A percentile compares a stretch with the other conserved stretches of the same genome.
These are phyloP conservation scores for Tragelaphus oryx DNA, from an alignment of 2,797 vertebrate genomes.

Conservation along the genomic window DNA sequence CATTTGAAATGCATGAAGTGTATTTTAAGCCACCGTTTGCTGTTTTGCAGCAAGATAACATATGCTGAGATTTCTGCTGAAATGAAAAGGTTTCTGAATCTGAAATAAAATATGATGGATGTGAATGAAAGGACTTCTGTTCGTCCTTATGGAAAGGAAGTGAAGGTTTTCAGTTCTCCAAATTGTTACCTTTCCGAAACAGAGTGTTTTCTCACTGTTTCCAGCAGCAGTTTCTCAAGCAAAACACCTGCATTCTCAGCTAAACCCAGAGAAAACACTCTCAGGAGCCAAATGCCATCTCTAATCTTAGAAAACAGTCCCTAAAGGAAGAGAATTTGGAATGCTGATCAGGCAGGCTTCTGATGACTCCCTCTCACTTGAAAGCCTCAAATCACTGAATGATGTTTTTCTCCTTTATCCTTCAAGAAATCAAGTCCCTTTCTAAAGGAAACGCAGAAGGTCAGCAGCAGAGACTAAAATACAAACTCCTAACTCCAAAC, in stretches of 20 bases:
- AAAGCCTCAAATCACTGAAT: background rate
- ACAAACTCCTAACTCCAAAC: background rate
- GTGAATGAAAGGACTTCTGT: conserved; percentile 67
- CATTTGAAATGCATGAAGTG: conserved; percentile 57
- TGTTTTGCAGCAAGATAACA: conserved; percentile 49
- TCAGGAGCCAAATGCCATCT: background rate
- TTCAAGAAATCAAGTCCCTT: background rate
- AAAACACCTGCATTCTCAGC: conserved; percentile 34
- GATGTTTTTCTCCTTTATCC: background rate
- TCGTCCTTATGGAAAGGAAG: conserved; percentile 64
- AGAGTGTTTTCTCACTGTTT: conserved; percentile 15
- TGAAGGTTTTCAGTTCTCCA: conserved; percentile 16
- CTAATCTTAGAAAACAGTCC: conserved; percentile 38
- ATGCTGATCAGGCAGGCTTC: background rate
- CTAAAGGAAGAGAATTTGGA: background rate
- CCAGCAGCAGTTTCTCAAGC: background rate
- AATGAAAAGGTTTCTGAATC: conserved; percentile 54
- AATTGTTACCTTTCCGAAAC: conserved; percentile 52
- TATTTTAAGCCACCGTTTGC: conserved; percentile 42
- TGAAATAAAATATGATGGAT: conserved; percentile 67
- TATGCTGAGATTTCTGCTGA: conserved; percentile 49
- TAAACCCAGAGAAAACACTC: background rate
- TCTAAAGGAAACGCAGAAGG: background rate
- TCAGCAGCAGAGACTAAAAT: background rate
- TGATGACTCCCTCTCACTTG: background rate